These are phyloP conservation scores for Acanthurus lineatus DNA, from an alignment of 2,797 vertebrate genomes.

Conservation along the genomic window DNA sequence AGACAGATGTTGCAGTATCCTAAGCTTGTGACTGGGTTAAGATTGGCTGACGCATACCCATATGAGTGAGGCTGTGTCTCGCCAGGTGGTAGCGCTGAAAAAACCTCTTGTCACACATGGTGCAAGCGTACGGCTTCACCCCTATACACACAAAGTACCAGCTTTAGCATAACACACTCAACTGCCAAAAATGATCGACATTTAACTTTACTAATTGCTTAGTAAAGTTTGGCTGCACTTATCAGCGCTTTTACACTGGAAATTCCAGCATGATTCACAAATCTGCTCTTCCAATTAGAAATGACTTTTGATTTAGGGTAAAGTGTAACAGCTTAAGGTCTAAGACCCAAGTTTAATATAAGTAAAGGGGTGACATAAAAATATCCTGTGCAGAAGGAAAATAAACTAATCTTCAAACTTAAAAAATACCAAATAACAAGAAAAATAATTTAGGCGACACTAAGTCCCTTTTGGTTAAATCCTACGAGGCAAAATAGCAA, in stretches of 20 bases:
- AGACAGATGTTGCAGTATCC: conserved; percentile 72
- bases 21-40: conserved; percentile 76
- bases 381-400: conserved; percentile 24
- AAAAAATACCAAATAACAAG: conserved; percentile 29
- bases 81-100: conserved; percentile 88
- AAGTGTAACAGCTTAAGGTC: conserved; percentile 15
- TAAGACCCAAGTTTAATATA: conserved; percentile 36
- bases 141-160: conserved; percentile 86
- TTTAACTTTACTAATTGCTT: conserved; percentile 83
- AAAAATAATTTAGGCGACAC: conserved; percentile 39
- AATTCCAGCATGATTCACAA: conserved; percentile 54
- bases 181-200: conserved; percentile 86
- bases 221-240: conserved; percentile 82
- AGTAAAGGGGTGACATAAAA: not conserved
- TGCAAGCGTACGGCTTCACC: conserved; percentile 88
- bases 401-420: conserved; percentile 33
- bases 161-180: conserved; percentile 82
- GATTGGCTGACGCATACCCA: conserved; percentile 85
- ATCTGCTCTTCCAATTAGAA: conserved; percentile 67
- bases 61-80: conserved; percentile 88
- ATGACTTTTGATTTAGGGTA: conserved; percentile 11
- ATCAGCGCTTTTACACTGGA: conserved; percentile 76
- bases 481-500: conserved; percentile 22
- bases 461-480: conserved; percentile 28
- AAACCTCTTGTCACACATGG: conserved; percentile 89